Base-by-base conservation (phyloP, 1,140 invertebrate genomes). In the Samia ricini region DNA sequence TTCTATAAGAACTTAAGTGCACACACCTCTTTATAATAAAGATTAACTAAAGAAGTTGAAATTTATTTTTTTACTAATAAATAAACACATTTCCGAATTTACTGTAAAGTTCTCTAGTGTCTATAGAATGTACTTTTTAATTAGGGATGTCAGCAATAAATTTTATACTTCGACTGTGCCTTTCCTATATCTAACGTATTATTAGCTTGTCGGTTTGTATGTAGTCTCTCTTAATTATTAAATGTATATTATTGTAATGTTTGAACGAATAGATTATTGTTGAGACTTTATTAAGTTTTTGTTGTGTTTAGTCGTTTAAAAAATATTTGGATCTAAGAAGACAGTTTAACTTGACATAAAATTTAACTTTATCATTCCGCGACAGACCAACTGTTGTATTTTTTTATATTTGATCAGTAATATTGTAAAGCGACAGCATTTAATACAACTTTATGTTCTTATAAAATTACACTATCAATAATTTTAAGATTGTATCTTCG, bases 101-200 rank as follows among this genome's bases (percentile, higher is more conserved):
- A 74, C 61, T 72, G 63, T 65, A 66, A 64, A 66, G 49, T 74
- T 71, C 71, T 74, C 71, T 74, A 72, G 69, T 78, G 69, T 76
- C 73, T 64, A 71, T 70, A 69, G 69, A 72, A 26, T 61, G 61
- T 75, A 74, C 76, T 76, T n/a, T n/a, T n/a, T 88, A 88, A 79
- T 89, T 88, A 89, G 84, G 79, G 79, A 83, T 76, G 80, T 85
- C 85, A 89, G 87, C 87, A 89, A 89, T 89, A 89, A 89, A 87
- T 88, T 87, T 87, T 85, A 89, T 88, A 89, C 85, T 88, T 89
- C 85, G 68, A 89, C 87, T 89, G 87, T 89, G 87, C 87, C 87
- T 89, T 89, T 87, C 83, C 87, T 89, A 88, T 89, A 85, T 88
- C 86, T 89, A 86, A 89, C 76, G 76, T 85, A 80, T 81, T 84